Conservation (phyloP, 2,888 invertebrate genomes). For the Hecatera dysodea region DNA sequence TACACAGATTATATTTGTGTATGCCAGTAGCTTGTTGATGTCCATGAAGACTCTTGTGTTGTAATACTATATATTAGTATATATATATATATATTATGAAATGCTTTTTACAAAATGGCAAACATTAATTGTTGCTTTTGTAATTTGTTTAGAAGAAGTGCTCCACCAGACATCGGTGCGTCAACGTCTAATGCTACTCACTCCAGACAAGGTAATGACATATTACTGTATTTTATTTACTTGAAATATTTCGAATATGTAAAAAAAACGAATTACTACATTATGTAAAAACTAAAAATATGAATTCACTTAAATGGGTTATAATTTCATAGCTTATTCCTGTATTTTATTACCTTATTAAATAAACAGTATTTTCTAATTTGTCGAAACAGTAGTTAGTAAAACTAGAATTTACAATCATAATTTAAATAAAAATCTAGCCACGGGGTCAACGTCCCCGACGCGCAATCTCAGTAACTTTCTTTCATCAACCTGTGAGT, state of each 20-base stretch:
- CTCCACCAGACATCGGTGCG: conserved; percentile 84
- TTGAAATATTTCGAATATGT: background rate
- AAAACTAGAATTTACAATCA: too few species aligned
- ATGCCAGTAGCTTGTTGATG: conserved; percentile 21
- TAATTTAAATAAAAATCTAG: too few species aligned
- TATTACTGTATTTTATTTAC: background rate
- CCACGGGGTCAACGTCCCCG: too few species aligned
- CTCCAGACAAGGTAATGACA: conserved; percentile 85
- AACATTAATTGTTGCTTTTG: conserved; percentile 42
- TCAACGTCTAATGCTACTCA: conserved; percentile 83
- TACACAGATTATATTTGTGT: conserved; percentile 8
- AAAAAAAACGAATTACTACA: too few species aligned
- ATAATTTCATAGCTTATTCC: background rate
- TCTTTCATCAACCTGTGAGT: too few species aligned
- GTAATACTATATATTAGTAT: too few species aligned
- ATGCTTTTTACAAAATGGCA: conserved; percentile 5
- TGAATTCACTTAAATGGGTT: background rate
- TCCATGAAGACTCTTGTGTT: conserved; percentile 15
- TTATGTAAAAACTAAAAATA: too few species aligned
- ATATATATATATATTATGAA: too few species aligned
- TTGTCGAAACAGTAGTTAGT: too few species aligned
- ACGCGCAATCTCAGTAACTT: too few species aligned
- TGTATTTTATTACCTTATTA: too few species aligned
- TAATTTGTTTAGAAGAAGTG: conserved; percentile 79
- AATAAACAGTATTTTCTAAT: too few species aligned